Evolutionary conservation across 2,888 invertebrate genomes (phyloP), one percentile per base, ranked within the genome.

Genomic region (Ferdinandea cuprea): DNA sequence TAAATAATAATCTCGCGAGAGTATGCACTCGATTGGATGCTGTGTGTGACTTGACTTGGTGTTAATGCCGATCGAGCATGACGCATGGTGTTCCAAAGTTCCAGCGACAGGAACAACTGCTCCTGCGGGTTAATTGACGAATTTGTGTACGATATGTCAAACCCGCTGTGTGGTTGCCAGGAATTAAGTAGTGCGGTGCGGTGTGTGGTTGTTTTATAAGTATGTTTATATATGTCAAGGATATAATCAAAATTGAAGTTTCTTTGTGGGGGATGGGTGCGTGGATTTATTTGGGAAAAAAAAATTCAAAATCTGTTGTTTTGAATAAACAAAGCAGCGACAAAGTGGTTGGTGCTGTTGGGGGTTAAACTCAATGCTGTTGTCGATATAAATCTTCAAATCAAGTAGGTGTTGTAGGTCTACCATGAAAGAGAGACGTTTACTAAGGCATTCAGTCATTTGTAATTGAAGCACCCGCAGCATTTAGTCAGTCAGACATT

Each of bases 151-250:
- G 44, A 78, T 78, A 71, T 78, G 74, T 68, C 69, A 69, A 40
- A 63, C 71, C 40, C 28, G 63, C 59, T 77, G 71, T 71, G 54
- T 48, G 48, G 59, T 44, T 59, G n/a, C 44, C 21, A 42, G 37
- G 50, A 63, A 76, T 65, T 76, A 74, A 68, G 56, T 50, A 63
- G 50, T 25, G 15, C 40, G 42, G 17, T 9, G 28, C 9, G 52
- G 44, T 59, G 76, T 59, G 30, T 25, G 25, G 25, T 25, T 25
- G 25, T 25, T 5, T 25, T n/a, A n/a, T n/a, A n/a, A n/a, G n/a
- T 25, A 68, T 72, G 83, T 78, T 83, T 83, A 78, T 83, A 50
- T 78, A 32, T 83, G 83, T 83, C 83, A 83, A 78, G 83, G 78
- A 83, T 83, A 83, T 83, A 83, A 83, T 83, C 81, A 77, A 71